Conservation (phyloP, 2,888 invertebrate genomes). For the Papilio protenor region DNA sequence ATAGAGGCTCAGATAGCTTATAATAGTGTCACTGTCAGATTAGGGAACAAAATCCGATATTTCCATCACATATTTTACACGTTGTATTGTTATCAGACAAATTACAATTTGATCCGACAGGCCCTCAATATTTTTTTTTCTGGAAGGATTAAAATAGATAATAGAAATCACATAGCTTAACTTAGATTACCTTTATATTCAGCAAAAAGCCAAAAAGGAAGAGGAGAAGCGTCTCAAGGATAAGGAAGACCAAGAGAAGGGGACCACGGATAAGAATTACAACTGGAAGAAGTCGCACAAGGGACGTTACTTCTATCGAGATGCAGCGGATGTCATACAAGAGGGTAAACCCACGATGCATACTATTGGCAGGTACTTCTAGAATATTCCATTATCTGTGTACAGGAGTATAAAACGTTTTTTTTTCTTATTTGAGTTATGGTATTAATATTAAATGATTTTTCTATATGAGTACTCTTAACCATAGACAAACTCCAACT, state of each 20-base stretch:
- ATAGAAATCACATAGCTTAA: conserved; percentile 21
- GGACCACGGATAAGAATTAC: conserved; percentile 81
- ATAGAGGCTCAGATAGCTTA: too few species aligned
- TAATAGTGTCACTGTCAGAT: too few species aligned
- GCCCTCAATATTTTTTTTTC: background rate
- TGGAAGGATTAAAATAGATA: background rate
- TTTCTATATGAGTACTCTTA: too few species aligned
- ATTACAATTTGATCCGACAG: background rate
- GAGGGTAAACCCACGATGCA: conserved; percentile 89
- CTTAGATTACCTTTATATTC: conserved; percentile 37
- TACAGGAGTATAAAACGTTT: background rate
- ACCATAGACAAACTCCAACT: too few species aligned
- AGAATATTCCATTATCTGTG: conserved; percentile 19
- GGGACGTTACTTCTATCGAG: conserved; percentile 92
- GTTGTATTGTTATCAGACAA: too few species aligned
- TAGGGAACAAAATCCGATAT: too few species aligned
- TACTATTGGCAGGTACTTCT: conserved; percentile 72
- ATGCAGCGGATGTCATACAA: conserved; percentile 95
- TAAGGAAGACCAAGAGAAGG: conserved; percentile 80
- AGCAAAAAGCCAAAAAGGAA: conserved; percentile 78
- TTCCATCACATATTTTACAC: too few species aligned
- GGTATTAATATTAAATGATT: too few species aligned
- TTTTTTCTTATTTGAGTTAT: background rate
- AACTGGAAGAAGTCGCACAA: conserved; percentile 90
- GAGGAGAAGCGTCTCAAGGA: conserved; percentile 78